Conservation (phyloP, 1,140 invertebrate genomes). For the Pinna nobilis region DNA sequence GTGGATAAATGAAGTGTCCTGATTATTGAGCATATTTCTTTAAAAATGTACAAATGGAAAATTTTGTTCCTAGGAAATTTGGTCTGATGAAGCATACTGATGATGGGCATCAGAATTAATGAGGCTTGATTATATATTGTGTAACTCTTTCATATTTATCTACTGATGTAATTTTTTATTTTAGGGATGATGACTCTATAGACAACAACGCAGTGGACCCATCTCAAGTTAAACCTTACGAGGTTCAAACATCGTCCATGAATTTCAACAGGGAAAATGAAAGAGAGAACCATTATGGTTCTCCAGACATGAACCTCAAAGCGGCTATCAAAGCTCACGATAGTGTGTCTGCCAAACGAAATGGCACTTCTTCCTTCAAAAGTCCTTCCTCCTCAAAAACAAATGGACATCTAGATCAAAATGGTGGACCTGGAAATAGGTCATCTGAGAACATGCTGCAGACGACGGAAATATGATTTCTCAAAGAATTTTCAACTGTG, state of each 20-base stretch:
- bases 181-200: slow-evolving; percentile 31
- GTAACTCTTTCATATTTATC: no score
- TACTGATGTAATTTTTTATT: slow-evolving; percentile 1
- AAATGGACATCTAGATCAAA: slow-evolving; percentile 3
- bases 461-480: slow-evolving; percentile 23
- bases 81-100: no score
- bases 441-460: slow-evolving; percentile 3
- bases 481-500: no score
- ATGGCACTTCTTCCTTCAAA: not conserved
- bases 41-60: no score
- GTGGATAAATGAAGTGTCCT: no score
- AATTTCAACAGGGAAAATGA: slow-evolving; percentile 22
- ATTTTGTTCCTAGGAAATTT: no score
- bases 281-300: slow-evolving; percentile 6
- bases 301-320: slow-evolving; percentile 34
- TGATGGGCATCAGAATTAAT: no score
- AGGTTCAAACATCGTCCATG: slow-evolving; percentile 23
- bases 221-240: slow-evolving; percentile 4
- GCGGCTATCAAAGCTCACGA: slow-evolving; percentile 24
- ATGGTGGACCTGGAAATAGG: slow-evolving; percentile 3
- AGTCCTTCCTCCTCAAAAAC: not conserved
- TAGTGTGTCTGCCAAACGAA: slow-evolving; percentile 3
- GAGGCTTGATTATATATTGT: no score
- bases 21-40: no score
- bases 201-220: slow-evolving; percentile 32